Evolutionary conservation across 1,140 invertebrate species (phyloP), one percentile per base, ranked within the genome.

Genomic region (Druon quercuslanigerum): DNA sequence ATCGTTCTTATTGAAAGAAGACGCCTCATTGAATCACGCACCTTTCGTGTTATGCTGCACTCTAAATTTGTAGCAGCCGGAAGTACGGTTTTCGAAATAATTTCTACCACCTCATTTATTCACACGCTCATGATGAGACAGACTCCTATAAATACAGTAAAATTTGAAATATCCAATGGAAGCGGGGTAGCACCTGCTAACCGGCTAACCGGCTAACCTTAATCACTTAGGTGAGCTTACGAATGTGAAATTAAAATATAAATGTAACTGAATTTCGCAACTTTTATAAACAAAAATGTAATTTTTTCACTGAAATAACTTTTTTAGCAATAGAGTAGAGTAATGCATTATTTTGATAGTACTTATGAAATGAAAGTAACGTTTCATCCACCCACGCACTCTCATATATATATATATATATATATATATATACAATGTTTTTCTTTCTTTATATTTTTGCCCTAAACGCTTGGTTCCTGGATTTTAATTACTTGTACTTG

Each of bases 171-270:
- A 77, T 77, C 73, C 71, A 51, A 80, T 80, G 73, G 75, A 80
- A 80, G 78, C 74, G 79, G 72, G 79, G 79, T 75, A 76, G 75
- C 79, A 80, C 76, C 79, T 80, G 79, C 71, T 75, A 40, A 54
- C 20, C 25, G 19, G 25, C 33, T 25, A 66, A 66, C 60, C 33
- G 19, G 25, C 33, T 25, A 66, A 66, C 60, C 33, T 66, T 66
- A 66, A 66, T 66, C 57, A 66, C 33, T 66, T 6, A 25, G 33
- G 40, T 25, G 33, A 14, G 25, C 20, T 33, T 60, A 25, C 16
- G 60, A 66, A 40, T 57, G 33, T 25, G 56, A 33, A 66, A 66
- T 66, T 7, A 33, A 14, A 66, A 54, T 40, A 66, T 66, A 66
- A n/a, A 13, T 46, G 46, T 66, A 46, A 46, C 6, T 1, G 4